Conservation (phyloP, 2,888 invertebrate species). For the Dione juno region DNA sequence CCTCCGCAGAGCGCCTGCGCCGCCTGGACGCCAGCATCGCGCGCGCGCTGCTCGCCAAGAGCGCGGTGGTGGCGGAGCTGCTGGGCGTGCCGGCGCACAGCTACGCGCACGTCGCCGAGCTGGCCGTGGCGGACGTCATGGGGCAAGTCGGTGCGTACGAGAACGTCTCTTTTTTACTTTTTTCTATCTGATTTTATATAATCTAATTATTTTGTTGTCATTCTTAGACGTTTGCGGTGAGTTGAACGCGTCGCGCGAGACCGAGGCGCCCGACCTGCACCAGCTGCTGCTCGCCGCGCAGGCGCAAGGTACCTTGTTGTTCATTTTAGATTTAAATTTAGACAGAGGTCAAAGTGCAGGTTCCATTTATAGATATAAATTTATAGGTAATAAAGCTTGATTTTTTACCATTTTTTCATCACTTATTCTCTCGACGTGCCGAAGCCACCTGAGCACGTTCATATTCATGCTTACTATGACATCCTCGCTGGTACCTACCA, state of each 20-base stretch:
- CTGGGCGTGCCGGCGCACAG: constrained; percentile 62
- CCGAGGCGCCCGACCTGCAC: constrained; percentile 58
- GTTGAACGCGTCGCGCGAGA: constrained; percentile 33
- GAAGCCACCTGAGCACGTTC: no score
- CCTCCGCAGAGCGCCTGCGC: constrained; percentile 68
- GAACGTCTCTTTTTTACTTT: background rate
- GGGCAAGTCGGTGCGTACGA: constrained; percentile 64
- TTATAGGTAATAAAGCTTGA: background rate
- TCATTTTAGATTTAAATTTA: no score
- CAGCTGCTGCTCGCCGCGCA: constrained; percentile 74
- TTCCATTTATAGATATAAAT: background rate
- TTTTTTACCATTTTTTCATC: no score
- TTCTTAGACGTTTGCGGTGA: constrained; percentile 50
- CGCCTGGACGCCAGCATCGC: constrained; percentile 69
- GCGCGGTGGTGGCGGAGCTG: constrained; percentile 58
- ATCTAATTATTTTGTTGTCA: background rate
- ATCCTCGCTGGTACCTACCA: no score
- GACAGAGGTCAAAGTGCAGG: no score
- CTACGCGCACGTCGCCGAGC: constrained; percentile 63
- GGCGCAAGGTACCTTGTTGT: constrained; percentile 62
- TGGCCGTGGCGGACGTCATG: constrained; percentile 69
- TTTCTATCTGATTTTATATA: background rate
- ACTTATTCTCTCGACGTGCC: no score
- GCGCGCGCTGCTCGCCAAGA: constrained; percentile 65
- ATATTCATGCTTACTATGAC: no score